These are phyloP conservation scores for Anorthoa munda DNA, from an alignment of 2,888 invertebrate genomes.

Conservation along the genomic window DNA sequence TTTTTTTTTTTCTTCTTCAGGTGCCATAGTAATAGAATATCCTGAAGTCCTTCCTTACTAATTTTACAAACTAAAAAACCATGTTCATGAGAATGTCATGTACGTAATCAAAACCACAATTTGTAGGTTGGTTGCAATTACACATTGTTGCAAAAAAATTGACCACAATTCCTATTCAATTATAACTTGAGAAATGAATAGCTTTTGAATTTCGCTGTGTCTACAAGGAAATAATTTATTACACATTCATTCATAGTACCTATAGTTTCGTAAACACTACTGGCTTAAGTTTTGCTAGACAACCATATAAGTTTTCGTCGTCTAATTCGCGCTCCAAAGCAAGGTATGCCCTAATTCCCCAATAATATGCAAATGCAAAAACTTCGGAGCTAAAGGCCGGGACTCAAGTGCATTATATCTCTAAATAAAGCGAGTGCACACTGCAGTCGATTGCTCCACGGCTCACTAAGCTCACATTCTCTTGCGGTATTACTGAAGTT, in stretches of 20 bases:
- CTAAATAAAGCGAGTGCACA: constrained; percentile 47
- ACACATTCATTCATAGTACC: background rate
- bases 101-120: constrained; percentile 12
- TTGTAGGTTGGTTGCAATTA: background rate
- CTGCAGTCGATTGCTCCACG: constrained; percentile 53
- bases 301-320: constrained; percentile 19
- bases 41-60: background rate
- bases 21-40: background rate
- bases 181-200: background rate
- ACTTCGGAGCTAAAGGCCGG: constrained; percentile 40
- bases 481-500: constrained; percentile 81
- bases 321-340: constrained; percentile 33
- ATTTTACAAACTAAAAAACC: background rate
- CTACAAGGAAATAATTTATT: background rate
- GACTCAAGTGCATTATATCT: constrained; percentile 44
- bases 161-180: constrained; percentile 1
- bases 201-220: background rate
- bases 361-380: constrained; percentile 56
- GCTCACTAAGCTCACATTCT: constrained; percentile 77
- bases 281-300: background rate
- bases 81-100: background rate
- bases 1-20: background rate
- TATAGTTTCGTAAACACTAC: background rate
- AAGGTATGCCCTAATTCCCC: constrained; percentile 44
- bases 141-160: background rate